Evolutionary conservation across 1,140 invertebrate species (phyloP), one percentile per base, ranked within the genome.

Genomic region (Scaptomyza montana): DNA sequence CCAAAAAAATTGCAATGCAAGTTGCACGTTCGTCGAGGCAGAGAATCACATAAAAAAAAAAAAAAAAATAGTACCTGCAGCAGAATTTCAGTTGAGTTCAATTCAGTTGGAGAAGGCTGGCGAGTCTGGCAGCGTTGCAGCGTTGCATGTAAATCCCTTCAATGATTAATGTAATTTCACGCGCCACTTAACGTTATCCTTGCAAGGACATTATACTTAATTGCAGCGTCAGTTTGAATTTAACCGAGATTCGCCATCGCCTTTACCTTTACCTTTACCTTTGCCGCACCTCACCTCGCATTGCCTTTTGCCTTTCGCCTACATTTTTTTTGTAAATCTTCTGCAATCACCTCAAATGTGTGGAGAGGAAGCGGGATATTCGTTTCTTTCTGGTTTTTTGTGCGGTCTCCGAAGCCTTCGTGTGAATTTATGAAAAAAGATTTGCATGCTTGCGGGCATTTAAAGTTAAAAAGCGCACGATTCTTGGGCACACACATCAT

Each of bases 151-250:
- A 80, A 90, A 91, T 86, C 81, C 76, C 78, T 76, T 89, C 81
- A 90, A 91, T 91, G 89, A 91, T 91, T 90, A 90, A 91, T 91
- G 89, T 90, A 91, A 91, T 91, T 91, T 91, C 78, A 91, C 89
- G 84, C 89, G 84, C 89, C 80, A 91, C 89, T 91, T 90, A 90
- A 82, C 89, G 81, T 90, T 90, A 91, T 91, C 80, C 89, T 90
- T 80, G 78, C 89, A 91, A 91, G 89, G 89, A 89, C 84, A 91
- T 91, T 90, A 86, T 80, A 81, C 80, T 91, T 91, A 91, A 91
- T 90, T 91, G 89, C 78, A 80, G 77, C 80, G 77, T 90, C 86
- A 90, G 85, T 87, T 89, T 89, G 80, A 87, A 89, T 87, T 87
- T 82, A 87, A 87, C 75, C 76, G 82, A 73, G 76, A 87, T 73